Base-by-base conservation (phyloP, 2,113 vertebrate species). In the Rhinolophus sinicus region DNA sequence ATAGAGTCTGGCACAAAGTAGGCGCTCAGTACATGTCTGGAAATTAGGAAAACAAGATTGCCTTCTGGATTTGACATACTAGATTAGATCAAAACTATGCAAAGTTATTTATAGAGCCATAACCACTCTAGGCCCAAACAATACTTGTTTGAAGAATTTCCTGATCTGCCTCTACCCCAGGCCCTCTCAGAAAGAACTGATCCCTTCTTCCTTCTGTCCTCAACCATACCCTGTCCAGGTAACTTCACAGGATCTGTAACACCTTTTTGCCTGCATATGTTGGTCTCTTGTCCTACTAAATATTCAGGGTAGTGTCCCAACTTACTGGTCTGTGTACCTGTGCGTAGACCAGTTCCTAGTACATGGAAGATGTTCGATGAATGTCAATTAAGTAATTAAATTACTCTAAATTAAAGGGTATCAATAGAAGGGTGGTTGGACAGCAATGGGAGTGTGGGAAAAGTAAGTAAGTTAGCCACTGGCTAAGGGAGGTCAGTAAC, bases 31-130 rank as follows among this genome's bases (percentile, higher is more conserved):
- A 47, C 4, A 35, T 83, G 18, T 69, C 30, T 92, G 8, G 15
- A 78, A 93, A 75, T 90, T 83, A 67, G 84, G 56, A 93, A 91
- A 90, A n/a, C 8, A 97, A 65, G 50, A 67, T 44, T 56, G 33
- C 19, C 33, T 47, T 80, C 35, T 52, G 26, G 35, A 22, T 44
- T 19, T 3, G 38, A 67, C 38, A 69, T 10, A 80, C 40, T n/a
- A 33, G 47, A 82, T 72, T 26, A 33, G 33, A 52, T 35, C 16
- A 65, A 11, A 8, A 28, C 22, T 14, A 44, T 24, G 2, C n/a
- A 26, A 21, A 35, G 38, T n/a, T 94, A 50, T 44, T 40, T 21
- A 8, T 0, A 54, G 35, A 75, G 3, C 26, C 26, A 56, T 67
- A 35, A 21, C 38, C 3, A 60, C 64, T 35, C 24, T 30, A n/a